Evolutionary conservation across 2,888 invertebrate genomes (phyloP).

Genomic region (Ephialtes manifestator): DNA sequence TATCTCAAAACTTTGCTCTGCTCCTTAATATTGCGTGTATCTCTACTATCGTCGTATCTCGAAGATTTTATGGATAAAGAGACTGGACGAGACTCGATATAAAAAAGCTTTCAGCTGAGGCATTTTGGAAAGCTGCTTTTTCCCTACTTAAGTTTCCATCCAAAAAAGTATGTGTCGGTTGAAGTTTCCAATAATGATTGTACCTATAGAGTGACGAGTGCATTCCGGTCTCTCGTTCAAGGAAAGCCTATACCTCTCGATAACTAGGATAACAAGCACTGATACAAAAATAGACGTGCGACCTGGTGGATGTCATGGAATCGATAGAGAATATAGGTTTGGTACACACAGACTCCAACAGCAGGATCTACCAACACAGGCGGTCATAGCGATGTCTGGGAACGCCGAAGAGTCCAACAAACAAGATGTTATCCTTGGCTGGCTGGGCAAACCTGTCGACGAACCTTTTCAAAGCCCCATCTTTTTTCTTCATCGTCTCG

Average conservation of each 20-base stretch:
- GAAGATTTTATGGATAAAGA: conserved; percentile 34
- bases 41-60: conserved; percentile 21
- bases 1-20: too few relatives aligned
- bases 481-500: conserved; percentile 56
- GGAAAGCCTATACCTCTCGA: conserved; percentile 32
- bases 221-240: conserved; percentile 45
- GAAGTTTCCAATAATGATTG: conserved; percentile 43
- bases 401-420: conserved; percentile 69
- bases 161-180: conserved; percentile 50
- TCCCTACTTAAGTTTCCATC: conserved; percentile 15
- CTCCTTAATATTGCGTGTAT: conserved; percentile 2
- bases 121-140: conserved; percentile 24
- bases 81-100: conserved; percentile 20
- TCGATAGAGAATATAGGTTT: conserved; percentile 75
- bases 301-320: conserved; percentile 60
- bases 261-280: conserved; percentile 76
- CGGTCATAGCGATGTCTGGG: conserved; percentile 21
- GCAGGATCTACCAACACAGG: conserved; percentile 15
- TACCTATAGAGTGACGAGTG: conserved; percentile 34
- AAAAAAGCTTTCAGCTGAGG: not conserved
- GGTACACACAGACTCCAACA: conserved; percentile 66
- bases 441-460: conserved; percentile 37
- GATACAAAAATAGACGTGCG: conserved; percentile 77
- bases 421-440: conserved; percentile 73
- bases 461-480: conserved; percentile 44